Evolutionary conservation across 1,140 invertebrate genomes (phyloP).

Genomic region (Sesamia nonagrioides): DNA sequence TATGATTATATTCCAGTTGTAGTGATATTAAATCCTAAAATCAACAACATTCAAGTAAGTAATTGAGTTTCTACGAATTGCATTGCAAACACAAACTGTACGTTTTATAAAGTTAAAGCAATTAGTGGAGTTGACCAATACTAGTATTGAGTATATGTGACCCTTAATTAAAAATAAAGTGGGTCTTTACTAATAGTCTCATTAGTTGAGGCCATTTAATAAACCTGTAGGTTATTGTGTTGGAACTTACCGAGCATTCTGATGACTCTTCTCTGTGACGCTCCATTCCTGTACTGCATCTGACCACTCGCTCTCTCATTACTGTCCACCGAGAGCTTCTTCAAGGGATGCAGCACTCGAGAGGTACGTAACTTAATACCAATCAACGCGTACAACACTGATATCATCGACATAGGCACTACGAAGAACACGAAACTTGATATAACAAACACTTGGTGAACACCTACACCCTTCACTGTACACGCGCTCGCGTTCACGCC

Average conservation of each 20-base stretch:
- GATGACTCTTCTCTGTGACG: conserved; percentile 89
- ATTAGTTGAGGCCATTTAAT: not conserved
- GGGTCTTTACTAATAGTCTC: not conserved
- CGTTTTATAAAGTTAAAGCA: too few relatives aligned
- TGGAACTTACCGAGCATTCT: conserved; percentile 89
- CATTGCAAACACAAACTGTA: too few relatives aligned
- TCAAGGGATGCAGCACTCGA: conserved; percentile 77
- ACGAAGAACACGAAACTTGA: conserved; percentile 93
- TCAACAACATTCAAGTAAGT: too few relatives aligned
- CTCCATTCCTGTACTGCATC: conserved; percentile 86
- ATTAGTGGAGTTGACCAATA: not conserved
- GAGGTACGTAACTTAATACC: conserved; percentile 90
- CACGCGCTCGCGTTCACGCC: conserved; percentile 87
- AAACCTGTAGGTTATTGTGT: not conserved
- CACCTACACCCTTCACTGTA: conserved; percentile 86
- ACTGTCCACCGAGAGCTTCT: conserved; percentile 76
- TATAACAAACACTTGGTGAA: conserved; percentile 91
- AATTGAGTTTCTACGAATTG: too few relatives aligned
- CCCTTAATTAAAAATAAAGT: not conserved
- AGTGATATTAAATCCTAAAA: too few relatives aligned
- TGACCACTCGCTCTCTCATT: conserved; percentile 72
- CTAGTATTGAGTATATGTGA: not conserved
- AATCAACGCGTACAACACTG: conserved; percentile 91
- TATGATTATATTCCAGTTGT: too few relatives aligned
- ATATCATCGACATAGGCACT: conserved; percentile 92